These are phyloP conservation scores for Amniataba percoides DNA, from an alignment of 2,797 vertebrate genomes.

Conservation along the genomic window DNA sequence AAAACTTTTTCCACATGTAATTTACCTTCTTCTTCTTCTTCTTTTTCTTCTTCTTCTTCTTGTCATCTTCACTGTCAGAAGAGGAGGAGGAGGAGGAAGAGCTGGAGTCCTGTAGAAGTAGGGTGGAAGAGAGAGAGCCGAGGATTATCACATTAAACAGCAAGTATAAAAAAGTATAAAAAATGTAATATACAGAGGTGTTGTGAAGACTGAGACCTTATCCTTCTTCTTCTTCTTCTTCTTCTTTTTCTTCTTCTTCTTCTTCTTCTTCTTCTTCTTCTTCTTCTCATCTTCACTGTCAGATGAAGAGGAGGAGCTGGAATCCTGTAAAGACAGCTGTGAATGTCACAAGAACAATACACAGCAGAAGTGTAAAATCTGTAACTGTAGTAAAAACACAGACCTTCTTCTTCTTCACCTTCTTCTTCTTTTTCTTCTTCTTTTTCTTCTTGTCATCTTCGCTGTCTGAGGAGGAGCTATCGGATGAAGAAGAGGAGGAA, in stretches of 20 bases:
- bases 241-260: conserved; percentile 56
- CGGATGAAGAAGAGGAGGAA: conserved; percentile 7
- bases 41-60: conserved; percentile 60
- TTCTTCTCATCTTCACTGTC: conserved; percentile 58
- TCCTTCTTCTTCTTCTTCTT: conserved; percentile 59
- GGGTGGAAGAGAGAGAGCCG: neutral
- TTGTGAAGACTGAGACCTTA: conserved; percentile 18
- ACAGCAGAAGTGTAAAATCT: neutral
- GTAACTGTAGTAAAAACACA: neutral
- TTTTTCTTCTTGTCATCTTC: conserved; percentile 63
- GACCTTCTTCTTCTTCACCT: conserved; percentile 56
- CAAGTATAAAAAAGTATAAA: too few relatives aligned
- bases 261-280: conserved; percentile 65
- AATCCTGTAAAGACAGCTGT: conserved; percentile 19
- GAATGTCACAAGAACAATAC: neutral
- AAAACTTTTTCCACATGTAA: neutral
- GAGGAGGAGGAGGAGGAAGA: conserved; percentile 20
- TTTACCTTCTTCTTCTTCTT: conserved; percentile 53
- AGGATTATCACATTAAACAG: too few relatives aligned
- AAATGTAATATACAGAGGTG: neutral
- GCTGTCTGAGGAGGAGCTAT: conserved; percentile 51
- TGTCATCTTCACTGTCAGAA: conserved; percentile 5
- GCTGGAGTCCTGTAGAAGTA: conserved; percentile 46
- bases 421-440: conserved; percentile 50
- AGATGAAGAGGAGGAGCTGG: conserved; percentile 33